phyloP scores from a whole-genome alignment of 2,797 vertebrate genomes.

The Urophycis tenuis region DNA sequence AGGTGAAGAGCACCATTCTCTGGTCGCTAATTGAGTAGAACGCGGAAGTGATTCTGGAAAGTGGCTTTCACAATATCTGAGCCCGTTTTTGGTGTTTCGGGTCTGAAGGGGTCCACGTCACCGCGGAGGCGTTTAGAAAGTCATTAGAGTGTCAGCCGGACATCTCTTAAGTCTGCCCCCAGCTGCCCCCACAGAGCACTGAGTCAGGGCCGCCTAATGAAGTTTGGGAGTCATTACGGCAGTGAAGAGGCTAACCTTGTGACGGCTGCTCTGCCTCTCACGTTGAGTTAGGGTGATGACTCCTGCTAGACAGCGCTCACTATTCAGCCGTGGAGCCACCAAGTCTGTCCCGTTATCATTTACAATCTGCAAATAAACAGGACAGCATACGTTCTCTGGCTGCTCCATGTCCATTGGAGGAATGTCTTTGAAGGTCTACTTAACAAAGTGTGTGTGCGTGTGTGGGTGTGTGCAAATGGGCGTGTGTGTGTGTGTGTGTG shows the following conservation, averaged over 20 bases:
- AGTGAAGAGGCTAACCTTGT: constrained; percentile 58
- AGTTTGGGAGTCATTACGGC: constrained; percentile 56
- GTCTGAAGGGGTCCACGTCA: constrained; percentile 38
- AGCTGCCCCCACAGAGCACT: background rate
- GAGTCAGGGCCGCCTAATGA: constrained; percentile 46
- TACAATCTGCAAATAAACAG: constrained; percentile 75
- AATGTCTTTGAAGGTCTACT: constrained; percentile 70
- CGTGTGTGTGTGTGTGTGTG: background rate
- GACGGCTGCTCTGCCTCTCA: constrained; percentile 63
- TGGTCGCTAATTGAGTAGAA: constrained; percentile 47
- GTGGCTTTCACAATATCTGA: constrained; percentile 37
- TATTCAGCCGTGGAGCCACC: constrained; percentile 65
- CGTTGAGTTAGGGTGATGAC: constrained; percentile 60
- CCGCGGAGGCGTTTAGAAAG: constrained; percentile 49
- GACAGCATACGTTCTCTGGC: constrained; percentile 66
- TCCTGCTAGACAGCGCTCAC: constrained; percentile 58
- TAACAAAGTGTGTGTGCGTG: constrained; percentile 58
- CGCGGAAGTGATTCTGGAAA: constrained; percentile 37
- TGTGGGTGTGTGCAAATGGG: background rate
- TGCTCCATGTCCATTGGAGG: constrained; percentile 68
- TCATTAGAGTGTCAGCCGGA: constrained; percentile 55
- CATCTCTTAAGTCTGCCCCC: constrained; percentile 3
- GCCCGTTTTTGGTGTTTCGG: constrained; percentile 22
- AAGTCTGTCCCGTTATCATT: constrained; percentile 71
- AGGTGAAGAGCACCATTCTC: constrained; percentile 55